These are phyloP conservation scores for Lota lota DNA, from an alignment of 2,113 vertebrate genomes.

Conservation along the genomic window DNA sequence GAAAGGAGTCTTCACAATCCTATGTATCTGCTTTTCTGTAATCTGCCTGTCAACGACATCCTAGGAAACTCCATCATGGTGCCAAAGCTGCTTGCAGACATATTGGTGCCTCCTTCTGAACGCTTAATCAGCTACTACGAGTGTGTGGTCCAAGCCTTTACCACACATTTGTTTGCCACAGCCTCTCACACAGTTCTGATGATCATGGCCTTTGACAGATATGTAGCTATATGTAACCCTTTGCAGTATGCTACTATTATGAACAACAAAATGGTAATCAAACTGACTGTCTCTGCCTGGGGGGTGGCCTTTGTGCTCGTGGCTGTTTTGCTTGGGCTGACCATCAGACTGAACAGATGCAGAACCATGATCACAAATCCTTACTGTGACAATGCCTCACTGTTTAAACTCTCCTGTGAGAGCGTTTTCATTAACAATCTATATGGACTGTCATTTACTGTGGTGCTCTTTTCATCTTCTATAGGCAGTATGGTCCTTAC, in stretches of 20 bases:
- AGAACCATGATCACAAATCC: conserved; percentile 39
- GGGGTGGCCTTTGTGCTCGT: conserved; percentile 40
- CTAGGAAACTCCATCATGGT: conserved; percentile 48
- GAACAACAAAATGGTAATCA: conserved; percentile 49
- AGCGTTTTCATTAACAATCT: conserved; percentile 53
- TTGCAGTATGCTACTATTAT: conserved; percentile 57
- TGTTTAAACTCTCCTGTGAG: conserved; percentile 68
- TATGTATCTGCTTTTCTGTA: conserved; percentile 64
- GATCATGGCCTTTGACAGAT: conserved; percentile 69
- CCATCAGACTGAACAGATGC: conserved; percentile 55
- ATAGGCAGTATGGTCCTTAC: conserved; percentile 52
- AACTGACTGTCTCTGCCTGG: conserved; percentile 57
- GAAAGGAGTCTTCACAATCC: conserved; percentile 54
- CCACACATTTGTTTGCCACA: conserved; percentile 40
- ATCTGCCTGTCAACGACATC: conserved; percentile 53
- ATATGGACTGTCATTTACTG: conserved; percentile 55
- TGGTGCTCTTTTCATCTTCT: conserved; percentile 42
- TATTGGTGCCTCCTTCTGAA: conserved; percentile 30
- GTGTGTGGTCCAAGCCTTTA: conserved; percentile 60
- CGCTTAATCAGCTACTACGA: conserved; percentile 49
- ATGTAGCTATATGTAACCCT: conserved; percentile 66
- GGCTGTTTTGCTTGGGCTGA: conserved; percentile 50
- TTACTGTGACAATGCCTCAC: conserved; percentile 61
- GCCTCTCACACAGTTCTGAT: conserved; percentile 53
- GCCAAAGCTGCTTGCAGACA: conserved; percentile 42